These are phyloP conservation scores for Orchestes rusci DNA, from an alignment of 2,888 invertebrate species.

Conservation along the genomic window DNA sequence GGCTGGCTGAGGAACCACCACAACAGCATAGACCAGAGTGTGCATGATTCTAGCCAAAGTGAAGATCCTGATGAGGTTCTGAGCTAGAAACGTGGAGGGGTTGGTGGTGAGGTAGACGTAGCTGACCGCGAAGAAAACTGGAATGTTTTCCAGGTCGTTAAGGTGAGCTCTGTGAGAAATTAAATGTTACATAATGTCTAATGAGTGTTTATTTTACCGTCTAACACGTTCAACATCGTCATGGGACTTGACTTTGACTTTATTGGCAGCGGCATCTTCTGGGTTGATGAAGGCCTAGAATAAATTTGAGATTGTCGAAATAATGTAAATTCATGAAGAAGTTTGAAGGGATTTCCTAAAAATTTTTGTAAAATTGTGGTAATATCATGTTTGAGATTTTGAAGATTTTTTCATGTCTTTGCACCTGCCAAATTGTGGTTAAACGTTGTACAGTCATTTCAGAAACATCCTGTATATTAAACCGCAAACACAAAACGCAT, in stretches of 20 bases:
- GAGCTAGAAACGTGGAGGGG: constrained; percentile 47
- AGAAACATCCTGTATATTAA: no score
- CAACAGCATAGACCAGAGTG: constrained; percentile 35
- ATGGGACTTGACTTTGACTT: constrained; percentile 34
- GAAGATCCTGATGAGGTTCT: constrained; percentile 31
- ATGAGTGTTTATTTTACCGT: constrained; percentile 31
- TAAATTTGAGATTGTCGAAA: no score
- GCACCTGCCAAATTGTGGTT: no score
- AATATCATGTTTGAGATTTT: no score
- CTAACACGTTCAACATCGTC: constrained; percentile 46
- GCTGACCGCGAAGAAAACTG: constrained; percentile 54
- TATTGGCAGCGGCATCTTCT: constrained; percentile 41
- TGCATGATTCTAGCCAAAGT: constrained; percentile 32
- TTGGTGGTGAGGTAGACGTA: constrained; percentile 53
- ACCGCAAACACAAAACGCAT: no score
- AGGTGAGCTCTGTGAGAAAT: constrained; percentile 50
- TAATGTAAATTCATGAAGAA: no score
- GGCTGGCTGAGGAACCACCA: constrained; percentile 35
- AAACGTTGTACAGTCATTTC: no score
- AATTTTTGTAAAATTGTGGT: no score
- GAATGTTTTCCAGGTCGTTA: constrained; percentile 64
- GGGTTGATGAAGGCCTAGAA: constrained; percentile 47
- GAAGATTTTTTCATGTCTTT: no score
- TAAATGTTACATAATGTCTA: constrained; percentile 1
- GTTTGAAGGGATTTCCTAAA: no score